A percentile compares a stretch with the other conserved stretches of the same genome.
Evolutionary conservation across 2,113 vertebrate species (phyloP).

Genomic region (Siniperca knerii): DNA sequence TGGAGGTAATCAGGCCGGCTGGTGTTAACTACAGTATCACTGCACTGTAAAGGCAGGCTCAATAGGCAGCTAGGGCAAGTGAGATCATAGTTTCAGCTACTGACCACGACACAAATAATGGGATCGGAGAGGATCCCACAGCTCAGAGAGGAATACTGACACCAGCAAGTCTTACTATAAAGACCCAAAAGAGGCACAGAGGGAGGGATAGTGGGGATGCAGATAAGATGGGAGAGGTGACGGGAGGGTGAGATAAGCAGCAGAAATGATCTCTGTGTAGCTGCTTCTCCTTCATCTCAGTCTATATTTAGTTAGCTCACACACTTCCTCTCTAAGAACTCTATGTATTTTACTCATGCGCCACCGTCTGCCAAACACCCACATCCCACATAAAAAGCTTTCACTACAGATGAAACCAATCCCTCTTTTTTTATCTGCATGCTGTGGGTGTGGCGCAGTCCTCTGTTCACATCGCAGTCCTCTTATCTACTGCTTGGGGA

Average conservation of each 20-base stretch:
- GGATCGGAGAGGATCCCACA: conserved; percentile 63
- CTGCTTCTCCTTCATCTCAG: conserved; percentile 2
- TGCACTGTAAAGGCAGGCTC: conserved; percentile 14
- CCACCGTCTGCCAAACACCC: conserved; percentile 34
- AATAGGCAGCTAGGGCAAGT: conserved; percentile 7
- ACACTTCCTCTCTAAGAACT: conserved; percentile 23
- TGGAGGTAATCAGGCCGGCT: conserved; percentile 3
- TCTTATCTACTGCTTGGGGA: neutral
- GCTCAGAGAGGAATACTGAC: conserved; percentile 58
- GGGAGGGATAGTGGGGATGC: neutral
- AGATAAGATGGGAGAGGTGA: conserved; percentile 1
- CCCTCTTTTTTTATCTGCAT: neutral
- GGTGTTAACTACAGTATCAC: conserved; percentile 31
- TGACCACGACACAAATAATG: conserved; percentile 69
- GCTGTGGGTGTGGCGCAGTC: conserved; percentile 45
- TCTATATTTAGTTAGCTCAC: conserved; percentile 30
- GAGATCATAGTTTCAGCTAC: conserved; percentile 64
- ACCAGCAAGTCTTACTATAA: conserved; percentile 49
- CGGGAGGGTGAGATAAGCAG: conserved; percentile 8
- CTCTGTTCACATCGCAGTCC: conserved; percentile 47
- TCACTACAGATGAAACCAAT: conserved; percentile 58
- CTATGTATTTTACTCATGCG: conserved; percentile 27
- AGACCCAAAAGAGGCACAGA: conserved; percentile 1
- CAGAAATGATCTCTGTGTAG: neutral
- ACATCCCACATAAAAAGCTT: conserved; percentile 65